Percentiles rank a stretch among this genome's conserved stretches.
Conservation (phyloP, 1,140 invertebrate genomes). For the Hylaeus volcanicus region DNA sequence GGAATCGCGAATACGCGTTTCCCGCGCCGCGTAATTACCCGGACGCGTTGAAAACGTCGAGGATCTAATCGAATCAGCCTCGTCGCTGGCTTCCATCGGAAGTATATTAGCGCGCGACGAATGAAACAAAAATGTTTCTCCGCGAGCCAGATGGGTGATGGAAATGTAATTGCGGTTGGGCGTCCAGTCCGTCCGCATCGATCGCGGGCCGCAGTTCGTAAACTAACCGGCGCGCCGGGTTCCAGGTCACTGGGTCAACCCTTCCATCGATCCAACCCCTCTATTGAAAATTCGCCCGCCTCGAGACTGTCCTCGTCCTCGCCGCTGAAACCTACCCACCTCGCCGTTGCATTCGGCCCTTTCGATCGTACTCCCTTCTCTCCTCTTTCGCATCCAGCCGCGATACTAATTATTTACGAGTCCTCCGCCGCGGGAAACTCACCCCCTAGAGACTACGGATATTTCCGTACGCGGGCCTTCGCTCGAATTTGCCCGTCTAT, state of each 20-base stretch:
- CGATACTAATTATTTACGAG: conserved; percentile 34
- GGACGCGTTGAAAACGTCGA: neutral
- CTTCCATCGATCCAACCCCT: conserved; percentile 62
- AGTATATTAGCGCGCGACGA: neutral
- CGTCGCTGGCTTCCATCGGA: neutral
- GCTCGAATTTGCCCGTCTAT: conserved; percentile 16
- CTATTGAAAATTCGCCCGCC: conserved; percentile 53
- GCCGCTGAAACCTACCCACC: conserved; percentile 14
- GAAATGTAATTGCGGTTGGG: conserved; percentile 37
- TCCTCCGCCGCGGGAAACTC: neutral
- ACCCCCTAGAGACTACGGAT: neutral
- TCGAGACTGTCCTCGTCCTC: conserved; percentile 17
- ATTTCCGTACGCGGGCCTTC: conserved; percentile 16
- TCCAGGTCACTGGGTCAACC: conserved; percentile 65
- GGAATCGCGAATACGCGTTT: neutral
- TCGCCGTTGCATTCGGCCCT: conserved; percentile 17
- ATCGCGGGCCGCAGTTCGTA: conserved; percentile 62
- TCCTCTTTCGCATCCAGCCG: neutral
- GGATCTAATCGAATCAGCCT: neutral
- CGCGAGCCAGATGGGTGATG: neutral
- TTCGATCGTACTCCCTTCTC: neutral
- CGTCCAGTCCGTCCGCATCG: conserved; percentile 49
- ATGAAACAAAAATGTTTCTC: neutral
- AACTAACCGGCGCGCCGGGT: conserved; percentile 57
- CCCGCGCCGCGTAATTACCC: neutral